Base-by-base conservation (phyloP, 2,888 invertebrate species). In the Trichopria drosophilae region DNA sequence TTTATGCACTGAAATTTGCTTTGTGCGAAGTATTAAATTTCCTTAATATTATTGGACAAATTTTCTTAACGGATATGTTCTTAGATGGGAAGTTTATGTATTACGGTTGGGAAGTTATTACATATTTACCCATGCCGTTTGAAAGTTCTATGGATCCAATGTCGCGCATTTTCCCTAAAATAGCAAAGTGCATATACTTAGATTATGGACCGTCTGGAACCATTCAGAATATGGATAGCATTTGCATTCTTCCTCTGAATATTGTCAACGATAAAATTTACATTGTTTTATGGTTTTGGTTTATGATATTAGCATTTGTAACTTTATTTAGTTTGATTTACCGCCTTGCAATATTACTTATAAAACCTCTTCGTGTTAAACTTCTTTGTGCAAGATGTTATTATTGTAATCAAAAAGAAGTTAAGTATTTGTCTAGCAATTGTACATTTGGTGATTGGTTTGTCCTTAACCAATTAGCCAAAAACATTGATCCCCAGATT, bases 401-500 rank as follows among this genome's bases (percentile, higher is more conserved):
- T 9, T 24, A 9, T 9, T 24, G 7, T 6, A 6, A 6, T 9
- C 10, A 9, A 9, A 6, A 24, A 24, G 24, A 24, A 24, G 24
- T 24, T 24, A 24, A 24, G 10, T 24, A 10, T 10, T 9, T 24
- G 6, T 6, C 24, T 9, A 10, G 10, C 24, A 24, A 24, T 9
- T 24, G 24, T 24, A 6, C 6, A 24, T 9, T 24, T 24, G 24
- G 24, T 10, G 93, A 93, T 75, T 93, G 93, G 93, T 93, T 93
- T 77, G 84, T 93, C 62, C 82, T 93, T 23, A 92, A 92, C 77
- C 90, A 93, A 74, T 81, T 93, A 63, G 90, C 92, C 49, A 93
- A 93, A 79, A 93, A 93, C 77, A 93, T 93, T 73, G 93, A 93
- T 76, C 91, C 93, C 26, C 79, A 93, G 49, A 87, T 93, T 69